Base-by-base conservation (phyloP, 2,888 invertebrate species). In the Volucella zonaria region DNA sequence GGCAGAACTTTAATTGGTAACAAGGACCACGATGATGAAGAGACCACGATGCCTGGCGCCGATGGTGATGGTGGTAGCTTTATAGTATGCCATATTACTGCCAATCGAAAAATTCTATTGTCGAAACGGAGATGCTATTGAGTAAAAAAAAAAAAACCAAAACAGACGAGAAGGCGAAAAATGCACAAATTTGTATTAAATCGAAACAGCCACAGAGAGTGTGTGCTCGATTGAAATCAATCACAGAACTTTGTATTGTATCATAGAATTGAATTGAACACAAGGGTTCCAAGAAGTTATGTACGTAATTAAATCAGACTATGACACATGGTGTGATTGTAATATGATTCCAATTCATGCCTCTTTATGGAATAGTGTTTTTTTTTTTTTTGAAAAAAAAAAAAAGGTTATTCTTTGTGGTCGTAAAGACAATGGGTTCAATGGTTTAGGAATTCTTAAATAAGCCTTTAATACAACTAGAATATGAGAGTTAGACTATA, bases 1-100 rank as follows among this genome's bases (percentile, higher is more conserved):
- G 45, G 52, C 71, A 71, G 80, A 85, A 85, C 76, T 77, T 85
- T 85, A 85, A 85, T 85, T 85, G 80, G 85, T 82, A 67, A 82
- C 73, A 82, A 80, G 76, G 78, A 82, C 58, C 64, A 43, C 51
- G 45, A 31, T 15, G 18, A 54, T 6, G 61, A 61, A 54, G 70
- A 61, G 66, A 23, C 42, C 43, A 61, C 14, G 51, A 12, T 42
- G 23, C 15, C 8, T 47, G 40, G 12, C 11, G 64, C 10, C 14
- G 47, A 1, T 52, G 38, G 6, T 68, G 51, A 11, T 62, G 70
- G 31, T 67, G 61, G 59, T 59, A 52, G 74, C 42, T 51, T 68
- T 68, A 62, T 80, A 80, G 62, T 81, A 80, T 77, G 73, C 45
- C 85, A 73, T 68, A 85, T 85, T 85, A 85, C 80, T 85, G 85